Conservation (phyloP, 2,797 vertebrate species). For the Chelon labrosus region DNA sequence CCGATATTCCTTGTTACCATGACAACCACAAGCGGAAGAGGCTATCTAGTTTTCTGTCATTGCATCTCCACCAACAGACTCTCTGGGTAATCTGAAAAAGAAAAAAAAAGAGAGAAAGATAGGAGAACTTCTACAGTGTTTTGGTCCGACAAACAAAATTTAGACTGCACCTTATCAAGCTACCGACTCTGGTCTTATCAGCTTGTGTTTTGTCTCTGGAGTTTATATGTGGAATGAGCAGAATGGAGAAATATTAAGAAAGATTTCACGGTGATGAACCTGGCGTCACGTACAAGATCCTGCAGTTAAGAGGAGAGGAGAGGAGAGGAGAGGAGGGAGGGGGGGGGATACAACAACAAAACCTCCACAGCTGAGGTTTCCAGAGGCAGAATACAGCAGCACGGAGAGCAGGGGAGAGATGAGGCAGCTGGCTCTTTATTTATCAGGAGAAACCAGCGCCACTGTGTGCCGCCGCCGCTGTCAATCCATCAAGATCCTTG, state of each 20-base stretch:
- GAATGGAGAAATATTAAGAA: conserved; percentile 22
- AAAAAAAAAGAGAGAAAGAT: conserved; percentile 3
- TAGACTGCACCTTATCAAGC: conserved; percentile 15
- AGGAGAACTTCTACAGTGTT: conserved; percentile 20
- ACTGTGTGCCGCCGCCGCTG: conserved; percentile 34
- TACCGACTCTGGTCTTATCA: conserved; percentile 40
- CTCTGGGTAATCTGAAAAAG: conserved; percentile 21
- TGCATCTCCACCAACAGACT: conserved; percentile 29
- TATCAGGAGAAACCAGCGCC: conserved; percentile 44
- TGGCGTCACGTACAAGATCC: conserved; percentile 23
- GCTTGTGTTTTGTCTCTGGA: conserved; percentile 45
- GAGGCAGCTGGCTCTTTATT: conserved; percentile 58
- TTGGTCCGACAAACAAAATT: conserved; percentile 32
- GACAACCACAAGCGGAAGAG: conserved; percentile 35
- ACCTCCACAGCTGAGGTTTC: conserved; percentile 18
- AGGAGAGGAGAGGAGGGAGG: too few species aligned
- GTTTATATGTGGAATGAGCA: conserved; percentile 29
- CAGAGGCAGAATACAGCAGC: conserved; percentile 35
- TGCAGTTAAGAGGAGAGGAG: conserved; percentile 2
- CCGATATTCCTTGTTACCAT: conserved; percentile 31
- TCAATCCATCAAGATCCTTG: conserved; percentile 59
- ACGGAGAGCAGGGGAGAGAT: conserved; percentile 31
- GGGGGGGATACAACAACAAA: background rate
- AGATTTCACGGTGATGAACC: conserved; percentile 12
- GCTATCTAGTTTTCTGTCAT: conserved; percentile 21